Percentiles rank a stretch among this genome's conserved stretches.
Conservation (phyloP, 2,888 invertebrate genomes). For the Pandemis heparana region DNA sequence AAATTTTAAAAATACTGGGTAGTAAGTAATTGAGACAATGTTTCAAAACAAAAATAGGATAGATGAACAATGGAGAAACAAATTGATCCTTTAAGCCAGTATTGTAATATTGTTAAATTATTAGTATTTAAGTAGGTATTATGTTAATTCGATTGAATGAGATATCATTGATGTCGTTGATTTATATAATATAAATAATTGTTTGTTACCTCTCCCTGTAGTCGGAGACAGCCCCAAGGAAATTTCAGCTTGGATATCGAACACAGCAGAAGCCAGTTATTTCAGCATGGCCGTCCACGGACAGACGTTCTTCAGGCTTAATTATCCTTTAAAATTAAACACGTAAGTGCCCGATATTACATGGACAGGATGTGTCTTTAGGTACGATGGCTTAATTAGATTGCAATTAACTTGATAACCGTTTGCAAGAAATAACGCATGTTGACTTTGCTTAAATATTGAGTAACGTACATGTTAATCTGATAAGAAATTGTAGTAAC, state of each 20-base stretch:
- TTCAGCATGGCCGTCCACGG: conserved; percentile 93
- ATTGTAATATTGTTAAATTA: too few relatives aligned
- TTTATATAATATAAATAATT: background rate
- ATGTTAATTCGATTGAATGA: too few relatives aligned
- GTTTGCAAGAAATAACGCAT: conserved; percentile 2
- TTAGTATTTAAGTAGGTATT: too few relatives aligned
- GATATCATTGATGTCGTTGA: too few relatives aligned
- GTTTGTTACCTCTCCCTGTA: conserved; percentile 60
- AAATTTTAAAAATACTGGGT: background rate
- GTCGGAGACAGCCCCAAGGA: conserved; percentile 90
- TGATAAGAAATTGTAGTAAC: background rate
- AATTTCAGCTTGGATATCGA: conserved; percentile 92
- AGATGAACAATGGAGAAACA: background rate
- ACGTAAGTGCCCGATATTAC: conserved; percentile 65
- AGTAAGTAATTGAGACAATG: conserved; percentile 3
- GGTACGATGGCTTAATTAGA: conserved; percentile 19
- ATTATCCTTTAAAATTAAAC: conserved; percentile 79
- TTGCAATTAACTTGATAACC: conserved; percentile 9
- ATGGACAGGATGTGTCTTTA: conserved; percentile 18
- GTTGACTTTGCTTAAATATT: conserved; percentile 4
- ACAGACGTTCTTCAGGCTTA: conserved; percentile 91
- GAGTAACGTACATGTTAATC: conserved; percentile 7
- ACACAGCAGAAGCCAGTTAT: conserved; percentile 92
- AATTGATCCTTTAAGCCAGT: too few relatives aligned
- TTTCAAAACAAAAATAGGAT: background rate